Base-by-base conservation (phyloP, 2,888 invertebrate genomes). In the Phengaris alcon region DNA sequence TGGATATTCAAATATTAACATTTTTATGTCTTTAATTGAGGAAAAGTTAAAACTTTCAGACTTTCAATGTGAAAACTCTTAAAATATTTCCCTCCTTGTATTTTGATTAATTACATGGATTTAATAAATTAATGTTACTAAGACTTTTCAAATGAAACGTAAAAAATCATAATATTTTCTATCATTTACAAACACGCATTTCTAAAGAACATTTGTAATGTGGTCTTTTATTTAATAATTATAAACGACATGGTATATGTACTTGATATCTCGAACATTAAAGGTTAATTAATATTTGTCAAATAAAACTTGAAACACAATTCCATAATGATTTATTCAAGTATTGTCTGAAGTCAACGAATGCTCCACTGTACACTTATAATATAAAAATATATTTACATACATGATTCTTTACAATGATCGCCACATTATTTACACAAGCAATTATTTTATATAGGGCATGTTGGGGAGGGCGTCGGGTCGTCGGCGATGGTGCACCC, bases 311-410 rank as follows among this genome's bases (percentile, higher is more conserved):
- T 80, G 59, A 77, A 73, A 76, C 80, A 77, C 77, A 80, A 78
- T 81, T 83, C 80, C 81, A 79, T 80, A 79, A 83, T 83, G 81
- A 80, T 85, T 84, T 84, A 84, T 84, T 84, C 77, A 83, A 83
- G 82, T 84, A 84, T 89, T 90, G 88, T 88, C 90, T 83, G 86
- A 82, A 88, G 85, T 87, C 85, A 88, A 89, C 87, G 85, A 86
- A 85, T 79, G 77, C 76, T 82, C 81, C 83, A 84, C 82, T 82
- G 80, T 87, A 88, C 88, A 89, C 81, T 84, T 87, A 86, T 84
- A 84, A 86, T 84, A 84, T 78, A 85, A 85, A 85, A 84, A 85
- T 84, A 85, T 90, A 90, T 90, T 84, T 90, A 90, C 90, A 90
- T 80, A 90, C 90, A 90, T 80, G 84, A 77, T 81, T 83, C 76